These are phyloP conservation scores for Oryzias melastigma DNA, from an alignment of 2,113 vertebrate genomes.

Conservation along the genomic window DNA sequence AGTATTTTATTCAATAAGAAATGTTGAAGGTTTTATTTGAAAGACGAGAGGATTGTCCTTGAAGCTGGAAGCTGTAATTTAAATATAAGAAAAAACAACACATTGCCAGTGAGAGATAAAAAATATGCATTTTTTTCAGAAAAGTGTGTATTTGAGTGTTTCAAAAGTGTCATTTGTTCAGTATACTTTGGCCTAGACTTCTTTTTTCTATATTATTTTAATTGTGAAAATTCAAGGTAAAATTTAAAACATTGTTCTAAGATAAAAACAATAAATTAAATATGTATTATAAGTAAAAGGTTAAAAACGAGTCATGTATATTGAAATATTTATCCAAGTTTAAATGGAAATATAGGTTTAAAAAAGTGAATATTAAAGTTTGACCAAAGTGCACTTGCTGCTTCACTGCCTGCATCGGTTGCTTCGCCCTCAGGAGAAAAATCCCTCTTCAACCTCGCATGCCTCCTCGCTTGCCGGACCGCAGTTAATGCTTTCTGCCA, in stretches of 20 bases:
- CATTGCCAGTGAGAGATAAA: constrained; percentile 24
- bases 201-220: constrained; percentile 13
- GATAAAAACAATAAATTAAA: not conserved
- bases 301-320: not conserved
- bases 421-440: constrained; percentile 22
- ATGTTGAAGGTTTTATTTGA: constrained; percentile 16
- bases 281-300: not conserved
- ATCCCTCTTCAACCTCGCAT: constrained; percentile 9
- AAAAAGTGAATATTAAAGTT: constrained; percentile 1
- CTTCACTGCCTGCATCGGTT: constrained; percentile 45
- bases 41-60: constrained; percentile 47
- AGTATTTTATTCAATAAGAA: not conserved
- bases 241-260: not conserved
- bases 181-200: constrained; percentile 38
- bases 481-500: constrained; percentile 56
- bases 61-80: constrained; percentile 53
- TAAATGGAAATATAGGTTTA: not conserved
- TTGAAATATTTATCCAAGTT: not conserved
- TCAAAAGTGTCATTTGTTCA: constrained; percentile 33
- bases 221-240: constrained; percentile 26
- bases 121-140: constrained; percentile 16
- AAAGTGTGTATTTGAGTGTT: constrained; percentile 11
- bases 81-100: constrained; percentile 22
- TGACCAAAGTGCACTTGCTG: constrained; percentile 35
- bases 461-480: constrained; percentile 47